A percentile compares a stretch with the other conserved stretches of the same genome.
Evolutionary conservation across 2,888 invertebrate species (phyloP).

Genomic region (Drosophila barbarae): DNA sequence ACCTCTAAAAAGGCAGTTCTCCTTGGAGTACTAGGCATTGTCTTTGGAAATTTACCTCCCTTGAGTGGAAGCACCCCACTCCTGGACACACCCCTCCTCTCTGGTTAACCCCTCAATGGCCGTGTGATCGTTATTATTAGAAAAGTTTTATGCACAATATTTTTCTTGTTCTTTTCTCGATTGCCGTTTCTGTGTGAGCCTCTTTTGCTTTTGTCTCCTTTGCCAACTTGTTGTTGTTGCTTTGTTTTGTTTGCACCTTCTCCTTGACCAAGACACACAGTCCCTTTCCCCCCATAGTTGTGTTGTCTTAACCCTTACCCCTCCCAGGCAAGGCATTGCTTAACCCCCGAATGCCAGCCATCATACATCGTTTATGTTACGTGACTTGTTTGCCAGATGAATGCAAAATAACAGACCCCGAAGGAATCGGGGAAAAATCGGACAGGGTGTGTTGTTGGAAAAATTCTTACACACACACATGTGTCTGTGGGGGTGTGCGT

Average conservation of each 20-base stretch:
- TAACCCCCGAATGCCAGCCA: slow-evolving; percentile 33
- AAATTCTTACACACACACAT: slow-evolving; percentile 7
- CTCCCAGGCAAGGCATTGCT: slow-evolving; percentile 7
- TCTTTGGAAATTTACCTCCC: slow-evolving; percentile 21
- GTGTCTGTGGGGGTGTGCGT: slow-evolving; percentile 9
- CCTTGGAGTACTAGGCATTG: slow-evolving; percentile 24
- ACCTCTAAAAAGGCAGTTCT: too few relatives aligned
- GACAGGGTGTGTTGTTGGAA: slow-evolving; percentile 8
- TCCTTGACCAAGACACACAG: slow-evolving; percentile 15
- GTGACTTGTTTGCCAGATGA: slow-evolving; percentile 58
- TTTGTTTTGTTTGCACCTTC: slow-evolving; percentile 39
- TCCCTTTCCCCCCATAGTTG: background rate
- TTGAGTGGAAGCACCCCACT: background rate
- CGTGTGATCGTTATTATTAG: slow-evolving; percentile 68
- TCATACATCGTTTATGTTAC: slow-evolving; percentile 51
- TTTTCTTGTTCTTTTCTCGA: slow-evolving; percentile 50
- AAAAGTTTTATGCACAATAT: slow-evolving; percentile 75
- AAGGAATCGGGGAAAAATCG: slow-evolving; percentile 30
- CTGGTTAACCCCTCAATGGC: slow-evolving; percentile 3
- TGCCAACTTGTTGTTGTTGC: slow-evolving; percentile 24
- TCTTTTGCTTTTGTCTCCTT: slow-evolving; percentile 14
- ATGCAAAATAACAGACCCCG: slow-evolving; percentile 59
- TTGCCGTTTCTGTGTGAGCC: slow-evolving; percentile 27
- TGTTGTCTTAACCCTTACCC: slow-evolving; percentile 27
- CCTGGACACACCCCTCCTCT: too few relatives aligned